Evolutionary conservation across 2,797 vertebrate genomes (phyloP).

Genomic region (Neosalanx taihuensis): DNA sequence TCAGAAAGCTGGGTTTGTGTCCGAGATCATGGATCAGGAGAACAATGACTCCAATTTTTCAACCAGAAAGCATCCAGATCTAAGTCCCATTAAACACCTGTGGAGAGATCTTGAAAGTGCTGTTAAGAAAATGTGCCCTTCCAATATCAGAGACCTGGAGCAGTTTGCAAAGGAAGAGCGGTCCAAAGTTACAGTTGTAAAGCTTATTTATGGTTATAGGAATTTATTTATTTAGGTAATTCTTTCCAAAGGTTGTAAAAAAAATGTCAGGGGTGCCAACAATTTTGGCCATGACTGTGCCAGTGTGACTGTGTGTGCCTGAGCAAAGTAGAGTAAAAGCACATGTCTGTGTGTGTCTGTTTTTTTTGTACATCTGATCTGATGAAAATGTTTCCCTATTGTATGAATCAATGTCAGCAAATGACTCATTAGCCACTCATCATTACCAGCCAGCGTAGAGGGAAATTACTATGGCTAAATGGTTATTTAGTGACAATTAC

Average conservation of each 20-base stretch:
- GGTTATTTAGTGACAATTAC: conserved; percentile 50
- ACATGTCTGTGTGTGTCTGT: not conserved
- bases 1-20: no score
- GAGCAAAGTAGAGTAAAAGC: not conserved
- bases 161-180: no score
- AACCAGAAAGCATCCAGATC: no score
- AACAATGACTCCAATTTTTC: no score
- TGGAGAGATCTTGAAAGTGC: no score
- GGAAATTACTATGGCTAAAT: conserved; percentile 57
- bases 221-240: not conserved
- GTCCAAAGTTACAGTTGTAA: no score
- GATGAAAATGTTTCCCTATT: conserved; percentile 49
- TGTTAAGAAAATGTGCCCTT: no score
- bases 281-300: not conserved
- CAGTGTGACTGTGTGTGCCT: not conserved
- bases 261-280: no score
- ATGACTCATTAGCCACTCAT: conserved; percentile 67
- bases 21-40: no score
- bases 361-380: conserved; percentile 31
- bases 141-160: no score
- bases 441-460: conserved; percentile 51
- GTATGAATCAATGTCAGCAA: conserved; percentile 66
- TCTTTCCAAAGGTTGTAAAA: not conserved
- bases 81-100: no score
- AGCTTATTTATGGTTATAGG: not conserved